phyloP scores from a whole-genome alignment of 1,140 invertebrate genomes.

The Trinorchestia longiramus region DNA sequence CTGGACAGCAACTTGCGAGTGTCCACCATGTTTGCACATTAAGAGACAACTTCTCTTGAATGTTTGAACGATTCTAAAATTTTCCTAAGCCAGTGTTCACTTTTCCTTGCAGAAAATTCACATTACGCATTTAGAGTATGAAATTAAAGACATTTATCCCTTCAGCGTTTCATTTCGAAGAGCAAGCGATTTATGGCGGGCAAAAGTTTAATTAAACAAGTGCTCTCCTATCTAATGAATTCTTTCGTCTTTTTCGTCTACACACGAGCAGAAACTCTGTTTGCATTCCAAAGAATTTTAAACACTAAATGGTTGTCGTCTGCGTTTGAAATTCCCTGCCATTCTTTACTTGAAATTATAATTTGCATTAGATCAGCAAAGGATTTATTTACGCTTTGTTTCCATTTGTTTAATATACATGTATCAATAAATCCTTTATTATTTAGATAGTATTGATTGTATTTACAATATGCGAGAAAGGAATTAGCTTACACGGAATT shows the following conservation, averaged over 20 bases:
- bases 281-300: background rate
- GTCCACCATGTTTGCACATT: background rate
- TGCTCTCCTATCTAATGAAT: background rate
- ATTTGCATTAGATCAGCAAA: background rate
- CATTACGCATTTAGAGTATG: background rate
- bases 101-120: background rate
- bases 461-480: no score
- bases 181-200: background rate
- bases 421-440: background rate
- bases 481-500: no score
- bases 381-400: background rate
- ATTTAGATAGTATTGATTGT: background rate
- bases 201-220: slow-evolving; percentile 10
- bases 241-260: background rate
- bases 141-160: background rate
- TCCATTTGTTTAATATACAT: background rate
- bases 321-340: background rate
- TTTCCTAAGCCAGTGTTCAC: background rate
- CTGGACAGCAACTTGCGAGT: no score
- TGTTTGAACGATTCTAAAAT: background rate
- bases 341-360: background rate
- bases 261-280: background rate
- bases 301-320: background rate
- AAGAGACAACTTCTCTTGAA: background rate
- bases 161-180: background rate